Evolutionary conservation across 2,888 invertebrate species (phyloP), one percentile per base, ranked within the genome.

Genomic region (Blastobasis adustella): DNA sequence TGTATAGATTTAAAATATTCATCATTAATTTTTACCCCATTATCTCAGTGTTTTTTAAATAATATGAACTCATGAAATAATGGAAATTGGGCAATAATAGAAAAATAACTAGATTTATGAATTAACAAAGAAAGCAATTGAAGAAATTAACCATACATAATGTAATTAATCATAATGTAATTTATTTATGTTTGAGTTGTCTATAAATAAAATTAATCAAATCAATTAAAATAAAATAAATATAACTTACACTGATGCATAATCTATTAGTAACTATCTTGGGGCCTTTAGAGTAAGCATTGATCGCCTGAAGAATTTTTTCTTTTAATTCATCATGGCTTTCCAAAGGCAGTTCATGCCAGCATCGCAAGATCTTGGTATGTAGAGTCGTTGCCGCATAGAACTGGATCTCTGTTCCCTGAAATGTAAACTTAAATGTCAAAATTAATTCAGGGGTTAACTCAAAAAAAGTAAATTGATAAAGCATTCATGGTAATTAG

Each of bases 371-470:
- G 49, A 98, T 91, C 79, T 98, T 98, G 0, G 94, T 92, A 68
- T 98, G 95, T 36, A 98, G 80, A 37, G 96, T 96, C 47, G 95
- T 95, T 5, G 98, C 98, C 51, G 95, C 98, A 89, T 96, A 98
- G 83, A 96, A 98, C 79, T 98, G 97, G 40, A 97, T 94, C 87
- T 97, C 97, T 59, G 93, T 93, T 52, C 92, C 90, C 96, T 96
- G 76, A 46, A 90, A 87, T 55, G 60, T 56, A 54, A 55, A 60
- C 57, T 59, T 58, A 49, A 42, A 42, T 5, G 42, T 42, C 9
- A 42, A 10, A 10, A 10, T 49, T 57, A 54, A 23, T 53, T 48
- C 48, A 58, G 52, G 47, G 47, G 38, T 47, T 58, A 50, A 53
- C 47, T 52, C 45, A 49, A 47, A 49, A 49, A 46, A 47, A 42